phyloP scores from a whole-genome alignment of 1,140 invertebrate genomes.

The Antheraea mylitta region DNA sequence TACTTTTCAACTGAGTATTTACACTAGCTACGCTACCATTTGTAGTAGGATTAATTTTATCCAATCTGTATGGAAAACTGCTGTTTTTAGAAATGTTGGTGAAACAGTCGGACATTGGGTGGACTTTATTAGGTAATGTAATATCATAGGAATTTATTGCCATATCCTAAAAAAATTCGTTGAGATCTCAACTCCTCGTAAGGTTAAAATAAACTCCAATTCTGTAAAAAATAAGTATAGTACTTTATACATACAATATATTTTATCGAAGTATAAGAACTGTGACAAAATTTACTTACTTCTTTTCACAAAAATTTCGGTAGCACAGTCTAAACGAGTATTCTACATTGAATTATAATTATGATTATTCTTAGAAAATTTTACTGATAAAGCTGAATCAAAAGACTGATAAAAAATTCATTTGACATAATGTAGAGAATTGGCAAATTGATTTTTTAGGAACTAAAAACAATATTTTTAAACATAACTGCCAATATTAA shows the following conservation, averaged over 20 bases:
- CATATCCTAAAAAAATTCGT: slow-evolving; percentile 24
- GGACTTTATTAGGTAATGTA: slow-evolving; percentile 26
- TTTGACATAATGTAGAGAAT: slow-evolving; percentile 17
- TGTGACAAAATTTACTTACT: too few relatives aligned
- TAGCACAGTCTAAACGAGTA: slow-evolving; percentile 25
- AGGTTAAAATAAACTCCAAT: too few relatives aligned
- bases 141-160: slow-evolving; percentile 39
- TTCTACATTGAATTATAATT: slow-evolving; percentile 49
- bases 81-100: slow-evolving; percentile 33
- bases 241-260: too few relatives aligned
- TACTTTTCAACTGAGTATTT: slow-evolving; percentile 20
- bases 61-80: slow-evolving; percentile 18
- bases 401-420: slow-evolving; percentile 34
- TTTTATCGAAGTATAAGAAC: too few relatives aligned
- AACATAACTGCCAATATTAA: too few relatives aligned
- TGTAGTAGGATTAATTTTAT: slow-evolving; percentile 33
- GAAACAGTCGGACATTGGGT: slow-evolving; percentile 25
- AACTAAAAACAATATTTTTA: too few relatives aligned
- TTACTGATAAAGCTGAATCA: slow-evolving; percentile 29
- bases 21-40: slow-evolving; percentile 26
- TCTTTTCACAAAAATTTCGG: slow-evolving; percentile 55
- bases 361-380: slow-evolving; percentile 29
- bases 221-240: too few relatives aligned
- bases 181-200: too few relatives aligned
- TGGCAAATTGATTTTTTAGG: too few relatives aligned